Conservation (phyloP, 2,113 vertebrate species). For the Alethe diademata region DNA sequence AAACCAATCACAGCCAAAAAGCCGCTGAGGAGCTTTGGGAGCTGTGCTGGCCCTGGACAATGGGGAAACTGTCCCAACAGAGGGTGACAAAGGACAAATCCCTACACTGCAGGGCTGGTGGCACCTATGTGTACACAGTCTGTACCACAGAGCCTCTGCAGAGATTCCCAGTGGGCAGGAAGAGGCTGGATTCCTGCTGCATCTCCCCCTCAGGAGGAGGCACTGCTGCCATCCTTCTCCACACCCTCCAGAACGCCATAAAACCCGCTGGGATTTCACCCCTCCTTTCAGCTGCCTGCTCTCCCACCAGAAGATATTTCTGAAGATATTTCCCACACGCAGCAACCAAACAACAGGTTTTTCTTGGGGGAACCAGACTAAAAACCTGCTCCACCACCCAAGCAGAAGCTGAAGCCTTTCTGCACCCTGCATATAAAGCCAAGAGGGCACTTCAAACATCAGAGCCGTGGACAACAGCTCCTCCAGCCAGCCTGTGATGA, state of each 20-base stretch:
- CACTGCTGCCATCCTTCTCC: not conserved
- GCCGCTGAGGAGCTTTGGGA: not conserved
- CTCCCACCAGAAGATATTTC: not conserved
- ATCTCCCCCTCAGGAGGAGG: not conserved
- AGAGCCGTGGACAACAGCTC: not conserved
- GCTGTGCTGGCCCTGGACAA: not conserved
- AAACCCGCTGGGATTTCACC: not conserved
- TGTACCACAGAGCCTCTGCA: fast-evolving
- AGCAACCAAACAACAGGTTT: fast-evolving
- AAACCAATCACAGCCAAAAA: not conserved
- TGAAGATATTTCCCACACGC: fast-evolving
- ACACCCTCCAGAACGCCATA: not conserved
- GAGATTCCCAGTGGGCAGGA: not conserved
- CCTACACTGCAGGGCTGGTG: fast-evolving
- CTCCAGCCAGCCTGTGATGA: not conserved
- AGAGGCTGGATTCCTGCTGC: not conserved
- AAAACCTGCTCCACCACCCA: not conserved
- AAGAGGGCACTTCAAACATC: not conserved
- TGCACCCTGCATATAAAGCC: fast-evolving
- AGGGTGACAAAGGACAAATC: not conserved
- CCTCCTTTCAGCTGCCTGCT: not conserved
- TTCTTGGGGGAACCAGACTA: not conserved
- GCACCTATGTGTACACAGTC: fast-evolving
- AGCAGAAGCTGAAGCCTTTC: not conserved
- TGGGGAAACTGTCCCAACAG: not conserved